Base-by-base conservation (phyloP, 2,113 vertebrate species). In the Urocynchramus pylzowi region DNA sequence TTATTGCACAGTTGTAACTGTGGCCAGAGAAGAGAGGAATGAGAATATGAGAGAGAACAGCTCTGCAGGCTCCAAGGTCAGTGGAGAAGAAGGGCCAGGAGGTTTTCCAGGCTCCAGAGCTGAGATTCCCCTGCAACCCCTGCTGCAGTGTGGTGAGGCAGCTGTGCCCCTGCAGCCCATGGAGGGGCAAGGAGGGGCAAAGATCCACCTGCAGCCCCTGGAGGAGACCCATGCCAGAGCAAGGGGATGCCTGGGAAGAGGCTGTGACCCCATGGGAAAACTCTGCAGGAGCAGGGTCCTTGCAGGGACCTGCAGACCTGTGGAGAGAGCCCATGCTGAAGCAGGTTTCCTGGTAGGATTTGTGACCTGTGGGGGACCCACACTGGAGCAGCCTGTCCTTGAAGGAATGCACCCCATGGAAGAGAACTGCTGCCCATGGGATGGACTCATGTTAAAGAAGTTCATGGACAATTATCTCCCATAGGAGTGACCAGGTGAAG, bases 161-260 rank as follows among this genome's bases (percentile, higher is more conserved):
- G 47, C 64, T 54, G 28, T 53, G 23, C 8, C 64, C 16, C 37
- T 69, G 63, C 60, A 77, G 45, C 22, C 16, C 54, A 2, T 13
- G 24, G 16, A 60, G 57, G 57, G 13, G 24, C 57, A 60, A 12
- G 24, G 35, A 60, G 11, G 24, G 26, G 59, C 35, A 39, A 27
- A 60, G 24, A 60, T 27, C 24, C 35, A 60, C 35, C 59, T 39
- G 35, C 57, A 60, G 24, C 16, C 35, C n/a, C 16, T 60, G 35
- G 6, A 60, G 6, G 3, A 68, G 54, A 44, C 12, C 9, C 27
- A 22, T 1, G 4, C 26, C 2, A 4, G 33, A 44, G 39, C 27
- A 53, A 2, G 8, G 8, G 18, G 9, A 24, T 37, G 22, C 15
- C 27, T 44, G 33, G 4, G 22, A 33, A 22, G 18, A 77, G 31